Percentiles rank a stretch among this genome's conserved stretches.
Conservation (phyloP, 2,797 vertebrate species). For the Artibeus jamaicensis region DNA sequence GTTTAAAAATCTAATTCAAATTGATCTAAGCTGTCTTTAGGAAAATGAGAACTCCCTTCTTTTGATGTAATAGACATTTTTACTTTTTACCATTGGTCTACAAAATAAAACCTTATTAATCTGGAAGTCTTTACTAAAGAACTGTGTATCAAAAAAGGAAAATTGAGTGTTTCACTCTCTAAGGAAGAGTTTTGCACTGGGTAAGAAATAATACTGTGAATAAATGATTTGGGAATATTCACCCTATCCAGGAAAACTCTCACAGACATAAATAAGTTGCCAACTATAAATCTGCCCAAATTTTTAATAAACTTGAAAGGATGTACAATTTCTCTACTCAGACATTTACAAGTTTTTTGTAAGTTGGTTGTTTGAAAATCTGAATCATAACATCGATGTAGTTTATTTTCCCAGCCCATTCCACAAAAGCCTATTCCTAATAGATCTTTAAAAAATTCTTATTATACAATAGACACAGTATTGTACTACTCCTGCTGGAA, state of each 20-base stretch:
- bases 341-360: background rate
- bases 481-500: background rate
- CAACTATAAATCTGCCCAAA: conserved; percentile 15
- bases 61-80: background rate
- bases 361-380: background rate
- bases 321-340: background rate
- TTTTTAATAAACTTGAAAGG: background rate
- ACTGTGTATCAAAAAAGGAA: background rate
- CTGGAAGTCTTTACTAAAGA: background rate
- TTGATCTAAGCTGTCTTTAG: background rate
- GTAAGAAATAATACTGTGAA: background rate
- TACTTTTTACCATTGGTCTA: background rate
- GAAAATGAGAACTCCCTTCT: background rate
- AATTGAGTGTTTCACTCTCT: background rate
- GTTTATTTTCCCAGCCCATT: background rate
- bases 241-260: background rate
- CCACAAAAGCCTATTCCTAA: background rate
- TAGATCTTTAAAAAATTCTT: background rate
- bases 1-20: background rate
- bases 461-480: background rate
- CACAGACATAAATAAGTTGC: background rate
- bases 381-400: background rate
- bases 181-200: background rate
- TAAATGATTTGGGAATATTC: background rate
- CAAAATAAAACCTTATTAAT: background rate